Conservation (phyloP, 1,140 invertebrate genomes). For the Mylabris phalerata region DNA sequence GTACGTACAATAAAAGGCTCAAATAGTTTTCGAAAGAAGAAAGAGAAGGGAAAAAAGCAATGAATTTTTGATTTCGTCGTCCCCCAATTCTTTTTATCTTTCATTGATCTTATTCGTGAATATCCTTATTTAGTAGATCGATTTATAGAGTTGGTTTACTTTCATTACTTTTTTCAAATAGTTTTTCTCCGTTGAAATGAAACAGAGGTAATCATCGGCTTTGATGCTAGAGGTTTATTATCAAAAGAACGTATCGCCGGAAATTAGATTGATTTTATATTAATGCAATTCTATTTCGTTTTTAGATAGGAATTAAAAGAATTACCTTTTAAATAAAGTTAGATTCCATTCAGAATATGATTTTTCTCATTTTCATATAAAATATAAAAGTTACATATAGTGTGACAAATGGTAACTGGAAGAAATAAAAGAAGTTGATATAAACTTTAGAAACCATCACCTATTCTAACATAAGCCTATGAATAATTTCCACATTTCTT, state of each 20-base stretch:
- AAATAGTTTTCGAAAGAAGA: too few relatives aligned
- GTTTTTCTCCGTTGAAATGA: too few relatives aligned
- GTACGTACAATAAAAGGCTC: too few relatives aligned
- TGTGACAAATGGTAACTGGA: constrained; percentile 34
- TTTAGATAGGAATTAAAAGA: too few relatives aligned
- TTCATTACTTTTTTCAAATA: too few relatives aligned
- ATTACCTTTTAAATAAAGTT: too few relatives aligned
- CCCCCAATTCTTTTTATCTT: not conserved
- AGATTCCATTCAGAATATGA: too few relatives aligned
- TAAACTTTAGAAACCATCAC: constrained; percentile 30
- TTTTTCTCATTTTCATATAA: constrained; percentile 8
- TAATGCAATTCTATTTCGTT: too few relatives aligned
- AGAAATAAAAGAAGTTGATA: constrained; percentile 34
- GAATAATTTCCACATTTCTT: constrained; percentile 39
- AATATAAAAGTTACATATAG: constrained; percentile 14
- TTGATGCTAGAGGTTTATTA: too few relatives aligned
- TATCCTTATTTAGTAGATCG: constrained; percentile 5
- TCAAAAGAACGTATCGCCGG: too few relatives aligned
- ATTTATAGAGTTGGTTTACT: constrained; percentile 3
- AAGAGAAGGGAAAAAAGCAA: not conserved
- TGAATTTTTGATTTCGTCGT: constrained; percentile 10
- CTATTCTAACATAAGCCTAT: constrained; percentile 34
- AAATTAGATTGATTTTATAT: too few relatives aligned
- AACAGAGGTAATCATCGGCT: too few relatives aligned
- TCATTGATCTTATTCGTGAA: constrained; percentile 5